Evolutionary conservation across 2,888 invertebrate genomes (phyloP).

Genomic region (Eristalis intricaria): DNA sequence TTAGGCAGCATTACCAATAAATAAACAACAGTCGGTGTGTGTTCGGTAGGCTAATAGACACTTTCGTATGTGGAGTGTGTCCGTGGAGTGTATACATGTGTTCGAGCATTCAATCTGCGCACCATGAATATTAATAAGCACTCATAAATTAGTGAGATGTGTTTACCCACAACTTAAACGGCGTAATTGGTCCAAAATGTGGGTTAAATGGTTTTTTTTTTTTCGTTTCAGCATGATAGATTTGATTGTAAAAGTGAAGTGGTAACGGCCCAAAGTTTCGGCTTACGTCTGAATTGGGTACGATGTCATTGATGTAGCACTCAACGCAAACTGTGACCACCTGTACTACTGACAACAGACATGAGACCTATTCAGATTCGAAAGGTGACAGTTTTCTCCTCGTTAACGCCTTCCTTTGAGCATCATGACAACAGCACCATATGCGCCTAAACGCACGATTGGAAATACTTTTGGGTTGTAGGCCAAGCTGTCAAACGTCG

Average conservation of each 20-base stretch:
- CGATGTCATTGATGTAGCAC: not conserved
- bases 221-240: constrained; percentile 1
- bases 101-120: not conserved
- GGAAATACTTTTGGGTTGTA: constrained; percentile 1
- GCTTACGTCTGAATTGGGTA: constrained; percentile 3
- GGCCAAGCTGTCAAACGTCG: constrained; percentile 28
- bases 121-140: constrained; percentile 40
- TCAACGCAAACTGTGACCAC: not conserved
- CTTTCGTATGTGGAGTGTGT: not conserved
- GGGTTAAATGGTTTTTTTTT: constrained; percentile 41
- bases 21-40: constrained; percentile 29
- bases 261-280: constrained; percentile 20
- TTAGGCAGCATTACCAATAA: constrained; percentile 39
- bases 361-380: constrained; percentile 24
- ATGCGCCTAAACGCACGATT: constrained; percentile 6
- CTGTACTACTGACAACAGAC: not conserved
- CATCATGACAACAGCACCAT: constrained; percentile 15
- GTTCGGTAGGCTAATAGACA: constrained; percentile 13
- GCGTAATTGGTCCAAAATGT: constrained; percentile 47
- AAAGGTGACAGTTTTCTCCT: constrained; percentile 15
- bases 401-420: no score
- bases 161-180: constrained; percentile 24
- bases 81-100: not conserved
- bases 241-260: constrained; percentile 27
- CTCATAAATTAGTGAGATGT: constrained; percentile 46